Evolutionary conservation across 2,797 vertebrate species (phyloP).

Genomic region (Xerus rutilus): DNA sequence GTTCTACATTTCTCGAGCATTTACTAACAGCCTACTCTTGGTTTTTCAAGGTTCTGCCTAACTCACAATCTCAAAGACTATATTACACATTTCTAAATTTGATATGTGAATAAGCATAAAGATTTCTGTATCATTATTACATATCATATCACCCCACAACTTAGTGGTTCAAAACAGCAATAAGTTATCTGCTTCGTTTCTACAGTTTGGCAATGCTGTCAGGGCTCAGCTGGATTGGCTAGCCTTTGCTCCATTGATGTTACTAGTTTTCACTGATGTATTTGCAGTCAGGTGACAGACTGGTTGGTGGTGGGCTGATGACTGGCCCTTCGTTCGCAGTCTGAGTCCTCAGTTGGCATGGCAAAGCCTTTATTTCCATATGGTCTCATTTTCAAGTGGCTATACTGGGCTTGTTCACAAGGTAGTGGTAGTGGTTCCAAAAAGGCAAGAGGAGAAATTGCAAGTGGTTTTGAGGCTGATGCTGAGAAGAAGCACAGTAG

Average conservation of each 20-base stretch:
- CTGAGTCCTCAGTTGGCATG: background rate
- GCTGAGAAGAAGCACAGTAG: background rate
- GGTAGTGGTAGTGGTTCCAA: background rate
- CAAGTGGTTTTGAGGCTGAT: background rate
- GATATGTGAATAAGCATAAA: background rate
- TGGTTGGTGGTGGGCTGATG: background rate
- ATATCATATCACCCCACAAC: background rate
- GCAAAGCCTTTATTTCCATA: background rate
- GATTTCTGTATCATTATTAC: background rate
- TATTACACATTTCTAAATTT: background rate
- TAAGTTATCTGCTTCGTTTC: background rate
- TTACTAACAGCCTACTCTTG: background rate
- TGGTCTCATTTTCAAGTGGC: background rate
- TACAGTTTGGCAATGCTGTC: background rate
- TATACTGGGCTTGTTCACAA: background rate
- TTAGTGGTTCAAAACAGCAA: background rate
- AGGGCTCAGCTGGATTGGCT: background rate
- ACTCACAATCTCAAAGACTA: background rate
- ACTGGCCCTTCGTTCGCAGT: background rate
- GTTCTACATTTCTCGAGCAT: background rate
- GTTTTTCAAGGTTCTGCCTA: background rate
- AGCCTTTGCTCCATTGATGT: background rate
- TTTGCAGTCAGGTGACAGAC: background rate
- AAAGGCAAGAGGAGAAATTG: background rate
- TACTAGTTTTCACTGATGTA: background rate